phyloP scores from a whole-genome alignment of 1,140 invertebrate species.

The Colletes latitarsis region DNA sequence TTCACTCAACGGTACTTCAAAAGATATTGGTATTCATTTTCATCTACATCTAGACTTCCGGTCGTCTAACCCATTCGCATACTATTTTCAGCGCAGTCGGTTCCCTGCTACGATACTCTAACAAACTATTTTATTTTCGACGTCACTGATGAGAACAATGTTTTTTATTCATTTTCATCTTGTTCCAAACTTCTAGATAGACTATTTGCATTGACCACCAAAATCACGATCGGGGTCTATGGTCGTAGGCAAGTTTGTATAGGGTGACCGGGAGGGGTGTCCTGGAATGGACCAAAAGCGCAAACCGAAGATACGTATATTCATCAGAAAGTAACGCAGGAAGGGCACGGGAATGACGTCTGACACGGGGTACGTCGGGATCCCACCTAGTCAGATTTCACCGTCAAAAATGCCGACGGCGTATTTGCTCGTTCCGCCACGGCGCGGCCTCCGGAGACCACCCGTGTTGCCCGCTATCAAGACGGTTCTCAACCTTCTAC shows the following conservation, averaged over 20 bases:
- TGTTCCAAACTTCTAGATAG: too few species aligned
- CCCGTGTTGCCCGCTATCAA: conserved; percentile 74
- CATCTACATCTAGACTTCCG: too few species aligned
- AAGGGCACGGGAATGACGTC: conserved; percentile 65
- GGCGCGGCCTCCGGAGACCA: conserved; percentile 77
- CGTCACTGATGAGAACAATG: too few species aligned
- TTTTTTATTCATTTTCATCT: neutral
- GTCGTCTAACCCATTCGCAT: too few species aligned
- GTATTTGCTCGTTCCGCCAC: conserved; percentile 80
- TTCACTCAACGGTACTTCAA: too few species aligned
- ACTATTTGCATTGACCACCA: too few species aligned
- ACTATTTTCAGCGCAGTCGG: too few species aligned
- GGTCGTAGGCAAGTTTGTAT: too few species aligned
- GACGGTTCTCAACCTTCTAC: conserved; percentile 73
- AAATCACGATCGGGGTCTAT: too few species aligned
- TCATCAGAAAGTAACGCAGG: conserved; percentile 59
- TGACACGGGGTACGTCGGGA: conserved; percentile 62
- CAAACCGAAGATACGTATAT: conserved; percentile 45
- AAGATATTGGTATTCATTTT: too few species aligned
- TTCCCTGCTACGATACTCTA: too few species aligned
- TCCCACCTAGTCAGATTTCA: conserved; percentile 79
- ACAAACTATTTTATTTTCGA: too few species aligned
- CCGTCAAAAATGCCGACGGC: conserved; percentile 80
- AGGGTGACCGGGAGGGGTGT: neutral
- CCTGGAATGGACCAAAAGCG: neutral